These are phyloP conservation scores for Druon quercuslanigerum DNA, from an alignment of 1,140 invertebrate species.

Conservation along the genomic window DNA sequence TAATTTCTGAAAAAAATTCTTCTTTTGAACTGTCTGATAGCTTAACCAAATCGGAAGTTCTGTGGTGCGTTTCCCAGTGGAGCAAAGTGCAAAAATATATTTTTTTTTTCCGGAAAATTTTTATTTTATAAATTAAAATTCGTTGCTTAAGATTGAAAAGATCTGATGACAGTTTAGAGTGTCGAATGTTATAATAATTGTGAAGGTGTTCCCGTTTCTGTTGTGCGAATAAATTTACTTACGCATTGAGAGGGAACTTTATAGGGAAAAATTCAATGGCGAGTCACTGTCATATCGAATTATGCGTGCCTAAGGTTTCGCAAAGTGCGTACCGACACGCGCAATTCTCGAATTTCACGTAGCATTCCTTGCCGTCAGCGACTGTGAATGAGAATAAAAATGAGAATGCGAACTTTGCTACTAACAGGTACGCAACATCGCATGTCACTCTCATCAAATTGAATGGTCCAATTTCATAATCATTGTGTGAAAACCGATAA, in stretches of 20 bases:
- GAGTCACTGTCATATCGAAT: slow-evolving; percentile 68
- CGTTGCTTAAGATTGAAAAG: neutral
- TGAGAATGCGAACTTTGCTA: slow-evolving; percentile 27
- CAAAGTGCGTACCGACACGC: slow-evolving; percentile 44
- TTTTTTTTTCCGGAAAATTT: too few relatives aligned
- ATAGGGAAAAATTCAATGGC: slow-evolving; percentile 65
- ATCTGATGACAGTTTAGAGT: neutral
- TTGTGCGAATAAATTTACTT: slow-evolving; percentile 37
- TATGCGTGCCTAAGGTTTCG: slow-evolving; percentile 67
- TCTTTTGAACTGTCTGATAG: too few relatives aligned
- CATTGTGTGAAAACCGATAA: too few relatives aligned
- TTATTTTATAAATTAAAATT: neutral
- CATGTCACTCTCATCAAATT: neutral
- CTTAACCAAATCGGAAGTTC: too few relatives aligned
- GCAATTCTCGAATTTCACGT: slow-evolving; percentile 70
- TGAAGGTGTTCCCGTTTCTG: neutral
- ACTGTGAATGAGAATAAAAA: slow-evolving; percentile 51
- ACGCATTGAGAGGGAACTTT: slow-evolving; percentile 58
- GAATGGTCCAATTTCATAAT: slow-evolving; percentile 12
- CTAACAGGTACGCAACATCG: slow-evolving; percentile 18
- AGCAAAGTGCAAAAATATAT: too few relatives aligned
- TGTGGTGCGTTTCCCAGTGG: too few relatives aligned
- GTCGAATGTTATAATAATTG: slow-evolving; percentile 24
- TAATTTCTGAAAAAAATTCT: too few relatives aligned
- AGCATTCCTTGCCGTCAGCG: slow-evolving; percentile 63